Base-by-base conservation (phyloP, 2,888 invertebrate genomes). In the Lacanobia wlatinum region DNA sequence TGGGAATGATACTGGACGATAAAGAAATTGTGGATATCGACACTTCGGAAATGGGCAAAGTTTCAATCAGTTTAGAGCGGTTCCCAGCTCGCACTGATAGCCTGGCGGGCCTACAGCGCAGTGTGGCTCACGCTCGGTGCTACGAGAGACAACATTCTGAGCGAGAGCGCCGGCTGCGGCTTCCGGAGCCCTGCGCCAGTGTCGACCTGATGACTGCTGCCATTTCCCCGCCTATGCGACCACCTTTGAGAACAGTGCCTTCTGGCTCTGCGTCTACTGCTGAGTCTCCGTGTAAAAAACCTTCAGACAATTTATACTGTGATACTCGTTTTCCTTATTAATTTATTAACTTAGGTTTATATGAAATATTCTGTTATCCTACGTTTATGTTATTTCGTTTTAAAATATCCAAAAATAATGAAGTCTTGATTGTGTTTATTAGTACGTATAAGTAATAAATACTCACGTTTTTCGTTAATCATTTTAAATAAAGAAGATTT, bases 1-100 rank as follows among this genome's bases (percentile, higher is more conserved):
- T 90, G 87, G 96, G 94, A 86, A 97, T 94, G 97, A 92, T 89
- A 87, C 91, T 94, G 90, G 96, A 93, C 91, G 96, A 93, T 89
- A 95, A 92, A 91, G 97, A 92, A 92, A 96, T 91, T 85, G 95
- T 90, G 82, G 96, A 93, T 90, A 97, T 92, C 0, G 92, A 92
- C 70, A 92, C 89, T 23, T 89, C 91, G 16, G 92, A 93, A 76
- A 83, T 93, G 5, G 92, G 93, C 0, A 88, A 91, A 67, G 92
- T 93, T 21, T 87, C 90, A 4, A 91, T 84, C 69, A 90, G 70
- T 77, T 55, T 92, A 66, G 92, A 90, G 76, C 88, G 87, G 38
- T 82, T 90, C 46, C 92, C 92, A 23, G 90, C 92, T 84, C 89
- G 90, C 18, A 93, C 95, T 6, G 92, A 93, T 46, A 96, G 96